These are phyloP conservation scores for Blennius ocellaris DNA, from an alignment of 2,113 vertebrate species.

Conservation along the genomic window DNA sequence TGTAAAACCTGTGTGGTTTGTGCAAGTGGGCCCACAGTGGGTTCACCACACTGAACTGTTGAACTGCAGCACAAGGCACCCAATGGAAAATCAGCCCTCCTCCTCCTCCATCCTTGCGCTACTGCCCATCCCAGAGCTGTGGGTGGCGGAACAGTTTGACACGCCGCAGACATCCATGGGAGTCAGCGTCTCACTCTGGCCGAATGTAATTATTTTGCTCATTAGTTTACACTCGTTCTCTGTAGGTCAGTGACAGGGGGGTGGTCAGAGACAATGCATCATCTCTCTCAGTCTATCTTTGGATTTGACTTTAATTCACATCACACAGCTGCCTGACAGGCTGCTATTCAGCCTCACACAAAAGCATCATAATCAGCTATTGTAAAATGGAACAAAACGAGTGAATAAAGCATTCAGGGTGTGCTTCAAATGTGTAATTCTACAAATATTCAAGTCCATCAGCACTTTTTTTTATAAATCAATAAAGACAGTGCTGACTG, in stretches of 20 bases:
- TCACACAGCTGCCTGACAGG: conserved; percentile 39
- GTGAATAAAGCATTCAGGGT: conserved; percentile 16
- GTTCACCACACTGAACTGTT: not conserved
- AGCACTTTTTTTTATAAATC: too few relatives aligned
- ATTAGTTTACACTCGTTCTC: conserved; percentile 74
- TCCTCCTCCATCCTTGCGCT: conserved; percentile 1
- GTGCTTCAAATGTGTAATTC: not conserved
- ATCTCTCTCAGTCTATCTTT: conserved; percentile 39
- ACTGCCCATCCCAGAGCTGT: conserved; percentile 25
- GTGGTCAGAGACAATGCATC: conserved; percentile 37
- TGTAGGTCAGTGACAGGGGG: conserved; percentile 61
- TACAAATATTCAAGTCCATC: conserved; percentile 5
- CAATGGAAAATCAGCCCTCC: conserved; percentile 9
- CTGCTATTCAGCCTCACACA: conserved; percentile 39
- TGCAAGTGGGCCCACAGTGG: not conserved
- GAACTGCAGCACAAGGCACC: conserved; percentile 6
- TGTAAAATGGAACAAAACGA: conserved; percentile 4
- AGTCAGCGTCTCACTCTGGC: conserved; percentile 35
- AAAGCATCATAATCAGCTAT: conserved; percentile 24
- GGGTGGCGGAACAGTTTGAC: conserved; percentile 66
- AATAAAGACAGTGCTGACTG: too few relatives aligned
- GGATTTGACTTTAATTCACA: conserved; percentile 22
- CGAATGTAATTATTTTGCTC: conserved; percentile 53
- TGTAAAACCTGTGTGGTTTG: conserved; percentile 8
- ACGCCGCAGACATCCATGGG: conserved; percentile 58